Evolutionary conservation across 1,140 invertebrate species (phyloP), one percentile per base, ranked within the genome.

Genomic region (Hermatobates lingyangjiaoensis): DNA sequence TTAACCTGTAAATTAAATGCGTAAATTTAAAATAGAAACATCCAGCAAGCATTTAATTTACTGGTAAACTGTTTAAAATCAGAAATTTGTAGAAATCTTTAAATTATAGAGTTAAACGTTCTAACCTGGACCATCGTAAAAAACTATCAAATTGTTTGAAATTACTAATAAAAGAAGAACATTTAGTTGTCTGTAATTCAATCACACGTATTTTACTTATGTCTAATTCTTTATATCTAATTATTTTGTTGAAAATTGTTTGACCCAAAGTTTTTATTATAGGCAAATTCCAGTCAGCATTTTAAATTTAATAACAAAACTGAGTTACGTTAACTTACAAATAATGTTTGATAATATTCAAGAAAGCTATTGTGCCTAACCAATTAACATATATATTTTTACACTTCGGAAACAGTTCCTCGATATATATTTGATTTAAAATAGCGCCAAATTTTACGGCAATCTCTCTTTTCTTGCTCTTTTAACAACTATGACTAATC

Each of bases 1-100:
- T 74, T 73, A 14, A 75, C 68, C 25, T 67, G 58, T 0, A 47
- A 45, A 45, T 27, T 15, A 48, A 48, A 51, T 15, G 12, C 4
- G 18, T n/a, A 30, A 15, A 14, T n/a, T 23, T 45, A 15, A 51
- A 27, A 18, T 27, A 10, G 25, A 23, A 21, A 27, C 20, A 45
- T 20, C 24, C 26, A 18, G 40, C n/a, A 28, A 26, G 24, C 15
- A 15, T 27, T 26, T 2, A 25, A 24, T 21, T 21, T 7, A 15
- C 21, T 14, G n/a, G 3, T 27, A 5, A 20, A 5, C 3, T 4
- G 10, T 14, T 38, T 34, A 23, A n/a, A 21, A 12, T 14, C 12
- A 20, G 25, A 24, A 39, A 7, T 39, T 50, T 38, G 18, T 21
- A 27, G n/a, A 15, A 27, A 18, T 15, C 10, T 28, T 39, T 26